Base-by-base conservation (phyloP, 2,888 invertebrate genomes). In the Linyphia triangularis region DNA sequence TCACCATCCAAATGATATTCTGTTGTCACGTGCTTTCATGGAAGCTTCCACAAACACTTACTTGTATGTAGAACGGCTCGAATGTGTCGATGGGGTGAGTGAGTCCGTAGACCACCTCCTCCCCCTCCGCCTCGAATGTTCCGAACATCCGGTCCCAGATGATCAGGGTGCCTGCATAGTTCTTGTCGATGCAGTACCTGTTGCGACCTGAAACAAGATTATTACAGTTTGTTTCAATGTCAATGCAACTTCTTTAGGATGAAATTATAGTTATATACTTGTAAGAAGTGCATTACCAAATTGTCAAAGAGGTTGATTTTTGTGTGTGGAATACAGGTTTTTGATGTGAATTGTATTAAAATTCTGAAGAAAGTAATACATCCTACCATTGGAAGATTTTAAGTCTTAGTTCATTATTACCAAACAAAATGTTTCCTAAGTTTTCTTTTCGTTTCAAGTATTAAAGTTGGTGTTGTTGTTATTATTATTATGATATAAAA, bases 151-250 rank as follows among this genome's bases (percentile, higher is more conserved):
- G 93, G 91, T 96, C 97, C 97, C 98, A 98, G 91, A 98, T 95
- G 91, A 98, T 98, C 5, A 98, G 94, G 0, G 96, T 95, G 0
- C 97, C 98, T 0, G 96, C 98, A 92, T 97, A 98, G 93, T 98
- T 98, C 92, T 96, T 97, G 92, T 98, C 98, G 91, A 98, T 94
- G 91, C 97, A 98, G 92, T 97, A 97, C 88, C 96, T 95, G 93
- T 98, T 98, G 92, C 97, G 95, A 37, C 96, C 96, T 96, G 89
- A 13, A 24, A 40, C 5, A 61, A 65, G 61, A 69, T 94, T 9
- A 86, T 77, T 92, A 97, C 97, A 1, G 95, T 94, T 89, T 94
- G 95, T 3, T 59, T 9, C 19, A 59, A 3, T 59, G 9, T 59
- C 16, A 22, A 4, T 19, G 7, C 1, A 59, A 19, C 7, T 22